These are phyloP conservation scores for Sander lucioperca DNA, from an alignment of 2,113 vertebrate species.

Conservation along the genomic window DNA sequence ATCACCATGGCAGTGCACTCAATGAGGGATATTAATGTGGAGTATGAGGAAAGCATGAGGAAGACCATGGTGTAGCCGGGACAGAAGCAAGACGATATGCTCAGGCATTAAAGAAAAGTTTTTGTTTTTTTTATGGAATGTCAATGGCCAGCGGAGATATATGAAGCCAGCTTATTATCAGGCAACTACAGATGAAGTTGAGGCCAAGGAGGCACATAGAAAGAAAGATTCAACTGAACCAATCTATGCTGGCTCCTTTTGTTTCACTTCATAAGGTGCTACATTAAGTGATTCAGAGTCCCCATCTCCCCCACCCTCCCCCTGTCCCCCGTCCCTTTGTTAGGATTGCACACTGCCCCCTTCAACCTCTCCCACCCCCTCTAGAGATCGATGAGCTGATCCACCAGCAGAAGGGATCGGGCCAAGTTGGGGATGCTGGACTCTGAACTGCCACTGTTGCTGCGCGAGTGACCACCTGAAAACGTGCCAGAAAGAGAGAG, in stretches of 20 bases:
- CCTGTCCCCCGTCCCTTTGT: conserved; percentile 42
- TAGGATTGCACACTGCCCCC: conserved; percentile 78
- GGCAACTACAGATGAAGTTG: conserved; percentile 72
- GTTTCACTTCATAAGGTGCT: conserved; percentile 72
- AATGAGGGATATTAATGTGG: conserved; percentile 58
- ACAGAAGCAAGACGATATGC: conserved; percentile 67
- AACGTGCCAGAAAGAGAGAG: conserved; percentile 89
- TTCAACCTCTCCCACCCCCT: conserved; percentile 83
- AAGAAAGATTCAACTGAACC: conserved; percentile 48
- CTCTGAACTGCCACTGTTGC: conserved; percentile 99
- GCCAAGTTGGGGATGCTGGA: conserved; percentile 99
- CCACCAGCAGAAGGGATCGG: conserved; percentile 99
- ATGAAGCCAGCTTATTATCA: conserved; percentile 73
- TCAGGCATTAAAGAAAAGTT: conserved; percentile 57
- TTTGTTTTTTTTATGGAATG: conserved; percentile 37
- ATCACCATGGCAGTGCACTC: conserved; percentile 47
- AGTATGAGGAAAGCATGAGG: conserved; percentile 66
- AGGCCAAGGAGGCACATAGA: conserved; percentile 67
- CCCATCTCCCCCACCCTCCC: conserved; percentile 52
- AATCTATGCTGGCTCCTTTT: conserved; percentile 46
- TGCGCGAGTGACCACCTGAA: conserved; percentile 98
- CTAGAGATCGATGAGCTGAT: conserved; percentile 99
- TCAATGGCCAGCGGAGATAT: conserved; percentile 62
- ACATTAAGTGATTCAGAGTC: conserved; percentile 66
- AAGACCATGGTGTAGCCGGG: conserved; percentile 48